A percentile compares a stretch with the other conserved stretches of the same genome.
phyloP scores from a whole-genome alignment of 2,888 invertebrate species.

The Mythimna ferrago region DNA sequence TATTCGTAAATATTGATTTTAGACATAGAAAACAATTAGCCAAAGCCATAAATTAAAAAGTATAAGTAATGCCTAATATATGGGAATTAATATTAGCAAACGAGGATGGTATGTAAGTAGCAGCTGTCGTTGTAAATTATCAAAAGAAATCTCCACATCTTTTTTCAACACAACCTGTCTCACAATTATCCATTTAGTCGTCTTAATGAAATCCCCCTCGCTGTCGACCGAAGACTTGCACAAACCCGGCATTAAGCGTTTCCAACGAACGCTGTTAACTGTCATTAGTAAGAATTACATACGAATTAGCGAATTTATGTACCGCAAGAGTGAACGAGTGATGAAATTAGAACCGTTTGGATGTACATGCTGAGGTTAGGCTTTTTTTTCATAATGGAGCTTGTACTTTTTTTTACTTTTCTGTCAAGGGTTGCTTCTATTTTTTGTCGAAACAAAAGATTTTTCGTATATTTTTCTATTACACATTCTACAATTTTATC shows the following conservation, averaged over 20 bases:
- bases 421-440: neutral
- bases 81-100: neutral
- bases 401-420: neutral
- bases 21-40: neutral
- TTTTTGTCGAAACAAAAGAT: neutral
- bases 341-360: conserved; percentile 66
- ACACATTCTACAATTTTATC: neutral
- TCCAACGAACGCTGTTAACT: conserved; percentile 72
- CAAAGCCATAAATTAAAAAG: neutral
- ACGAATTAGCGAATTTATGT: conserved; percentile 77
- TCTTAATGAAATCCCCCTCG: conserved; percentile 51
- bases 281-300: conserved; percentile 74
- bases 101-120: neutral
- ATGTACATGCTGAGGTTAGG: conserved; percentile 34
- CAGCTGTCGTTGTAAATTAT: conserved; percentile 1
- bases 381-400: conserved; percentile 24
- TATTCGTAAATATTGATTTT: neutral
- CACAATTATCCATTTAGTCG: conserved; percentile 47
- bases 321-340: conserved; percentile 70
- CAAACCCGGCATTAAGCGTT: conserved; percentile 73
- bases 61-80: neutral
- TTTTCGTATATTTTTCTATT: neutral
- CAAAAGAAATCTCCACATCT: conserved; percentile 1
- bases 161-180: conserved; percentile 20
- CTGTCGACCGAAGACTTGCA: conserved; percentile 59